Conservation (phyloP, 92 coral and sea anemone genomes). For the Phymanthus crucifer region DNA sequence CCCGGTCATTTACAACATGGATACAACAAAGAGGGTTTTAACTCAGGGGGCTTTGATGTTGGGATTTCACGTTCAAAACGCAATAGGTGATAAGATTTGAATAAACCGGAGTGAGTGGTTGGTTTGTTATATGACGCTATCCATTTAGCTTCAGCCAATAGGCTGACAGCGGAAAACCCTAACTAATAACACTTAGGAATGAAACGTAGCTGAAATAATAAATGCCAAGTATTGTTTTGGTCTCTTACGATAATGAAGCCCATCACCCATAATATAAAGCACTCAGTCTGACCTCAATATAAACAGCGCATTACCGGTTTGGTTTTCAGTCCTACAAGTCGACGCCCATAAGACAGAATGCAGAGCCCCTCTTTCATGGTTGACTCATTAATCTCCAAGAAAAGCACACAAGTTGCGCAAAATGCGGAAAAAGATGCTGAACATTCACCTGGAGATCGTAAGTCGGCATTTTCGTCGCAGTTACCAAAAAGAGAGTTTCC, state of each 20-base stretch:
- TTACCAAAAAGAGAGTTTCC: constrained; percentile 74
- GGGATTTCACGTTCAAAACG: constrained; percentile 10
- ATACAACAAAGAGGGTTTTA: constrained; percentile 9
- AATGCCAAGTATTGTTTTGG: constrained; percentile 63
- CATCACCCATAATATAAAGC: constrained; percentile 44
- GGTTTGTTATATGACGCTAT: neutral
- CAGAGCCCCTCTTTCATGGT: constrained; percentile 71
- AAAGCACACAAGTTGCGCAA: constrained; percentile 42
- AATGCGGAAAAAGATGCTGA: constrained; percentile 45
- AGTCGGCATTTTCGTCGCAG: constrained; percentile 78
- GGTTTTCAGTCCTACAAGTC: constrained; percentile 31
- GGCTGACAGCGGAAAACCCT: constrained; percentile 50
- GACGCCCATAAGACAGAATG: constrained; percentile 44
- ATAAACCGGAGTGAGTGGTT: constrained; percentile 7
- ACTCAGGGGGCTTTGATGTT: constrained; percentile 12
- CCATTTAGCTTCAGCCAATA: constrained; percentile 47
- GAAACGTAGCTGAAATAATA: constrained; percentile 71
- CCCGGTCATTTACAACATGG: constrained; percentile 8
- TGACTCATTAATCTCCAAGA: constrained; percentile 83
- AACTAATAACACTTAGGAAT: constrained; percentile 80
- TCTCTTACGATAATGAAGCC: constrained; percentile 50
- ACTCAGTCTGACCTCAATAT: constrained; percentile 48
- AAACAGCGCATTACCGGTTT: constrained; percentile 35
- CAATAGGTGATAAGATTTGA: constrained; percentile 33
- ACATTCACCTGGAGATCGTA: constrained; percentile 44